phyloP scores from a whole-genome alignment of 2,797 vertebrate genomes.

The Chiloscyllium punctatum region DNA sequence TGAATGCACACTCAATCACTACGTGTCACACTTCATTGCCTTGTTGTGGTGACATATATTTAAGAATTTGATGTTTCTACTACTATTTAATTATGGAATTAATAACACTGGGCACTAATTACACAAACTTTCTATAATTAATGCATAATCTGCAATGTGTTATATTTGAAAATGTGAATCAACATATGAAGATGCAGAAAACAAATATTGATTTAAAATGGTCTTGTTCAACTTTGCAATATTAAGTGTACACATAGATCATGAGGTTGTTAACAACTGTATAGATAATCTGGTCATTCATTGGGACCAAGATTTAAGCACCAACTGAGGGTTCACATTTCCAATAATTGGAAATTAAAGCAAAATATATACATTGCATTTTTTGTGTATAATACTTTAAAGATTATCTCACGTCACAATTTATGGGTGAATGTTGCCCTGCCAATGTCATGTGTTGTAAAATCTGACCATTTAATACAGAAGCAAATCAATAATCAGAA shows the following conservation, averaged over 20 bases:
- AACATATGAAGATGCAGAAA: background rate
- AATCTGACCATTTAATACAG: background rate
- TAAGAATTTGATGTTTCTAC: background rate
- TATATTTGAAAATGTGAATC: background rate
- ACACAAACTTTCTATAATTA: background rate
- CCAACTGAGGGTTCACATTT: background rate
- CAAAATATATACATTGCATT: background rate
- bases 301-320: background rate
- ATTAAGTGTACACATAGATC: background rate
- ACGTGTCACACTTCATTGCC: background rate
- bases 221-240: background rate
- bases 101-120: background rate
- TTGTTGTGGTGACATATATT: background rate
- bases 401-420: background rate
- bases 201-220: background rate
- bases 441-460: background rate
- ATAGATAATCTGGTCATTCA: background rate
- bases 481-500: background rate
- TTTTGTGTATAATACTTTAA: background rate
- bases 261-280: background rate
- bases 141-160: too few relatives aligned
- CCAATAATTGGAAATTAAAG: background rate
- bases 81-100: background rate
- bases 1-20: background rate
- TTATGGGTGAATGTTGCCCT: background rate